Evolutionary conservation across 2,797 vertebrate genomes (phyloP).

Genomic region (Bradypodion pumilum): DNA sequence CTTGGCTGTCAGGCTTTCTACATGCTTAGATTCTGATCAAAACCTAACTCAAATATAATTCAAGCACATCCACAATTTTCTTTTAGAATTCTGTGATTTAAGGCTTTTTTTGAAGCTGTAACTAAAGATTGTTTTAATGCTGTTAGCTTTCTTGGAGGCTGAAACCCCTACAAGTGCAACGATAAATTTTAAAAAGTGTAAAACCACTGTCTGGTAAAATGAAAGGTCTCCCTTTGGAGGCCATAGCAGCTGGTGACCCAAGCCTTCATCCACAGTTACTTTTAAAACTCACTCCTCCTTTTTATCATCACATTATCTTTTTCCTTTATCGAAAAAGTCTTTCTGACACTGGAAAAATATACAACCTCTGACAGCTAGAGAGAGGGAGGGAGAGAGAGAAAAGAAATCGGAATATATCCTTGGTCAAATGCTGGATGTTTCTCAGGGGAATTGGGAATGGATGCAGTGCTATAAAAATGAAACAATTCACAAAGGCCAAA

Average conservation of each 20-base stretch:
- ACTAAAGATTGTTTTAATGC: no score
- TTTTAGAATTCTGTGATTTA: no score
- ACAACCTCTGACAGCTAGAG: slow-evolving; percentile 62
- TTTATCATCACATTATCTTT: slow-evolving; percentile 62
- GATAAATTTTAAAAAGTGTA: not conserved
- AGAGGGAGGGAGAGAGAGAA: not conserved
- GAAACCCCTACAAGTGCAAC: not conserved
- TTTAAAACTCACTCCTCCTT: slow-evolving; percentile 41
- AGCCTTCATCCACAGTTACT: slow-evolving; percentile 40
- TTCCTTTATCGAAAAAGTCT: slow-evolving; percentile 60
- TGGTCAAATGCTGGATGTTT: slow-evolving; percentile 40
- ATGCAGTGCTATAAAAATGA: slow-evolving; percentile 48
- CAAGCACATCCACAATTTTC: no score
- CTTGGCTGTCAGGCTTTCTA: no score
- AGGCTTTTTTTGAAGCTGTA: no score
- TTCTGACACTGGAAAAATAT: slow-evolving; percentile 63
- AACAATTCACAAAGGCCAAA: slow-evolving; percentile 50
- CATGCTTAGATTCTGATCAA: no score
- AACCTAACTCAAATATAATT: no score
- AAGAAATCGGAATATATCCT: slow-evolving; percentile 54
- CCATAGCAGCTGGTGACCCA: not conserved
- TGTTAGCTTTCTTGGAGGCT: not conserved
- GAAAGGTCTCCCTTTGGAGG: not conserved
- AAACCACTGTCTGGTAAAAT: not conserved
- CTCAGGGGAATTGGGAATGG: slow-evolving; percentile 39